A percentile compares a stretch with the other conserved stretches of the same genome.
phyloP scores from a whole-genome alignment of 2,113 vertebrate genomes.

The Gallinago jamesoni region DNA sequence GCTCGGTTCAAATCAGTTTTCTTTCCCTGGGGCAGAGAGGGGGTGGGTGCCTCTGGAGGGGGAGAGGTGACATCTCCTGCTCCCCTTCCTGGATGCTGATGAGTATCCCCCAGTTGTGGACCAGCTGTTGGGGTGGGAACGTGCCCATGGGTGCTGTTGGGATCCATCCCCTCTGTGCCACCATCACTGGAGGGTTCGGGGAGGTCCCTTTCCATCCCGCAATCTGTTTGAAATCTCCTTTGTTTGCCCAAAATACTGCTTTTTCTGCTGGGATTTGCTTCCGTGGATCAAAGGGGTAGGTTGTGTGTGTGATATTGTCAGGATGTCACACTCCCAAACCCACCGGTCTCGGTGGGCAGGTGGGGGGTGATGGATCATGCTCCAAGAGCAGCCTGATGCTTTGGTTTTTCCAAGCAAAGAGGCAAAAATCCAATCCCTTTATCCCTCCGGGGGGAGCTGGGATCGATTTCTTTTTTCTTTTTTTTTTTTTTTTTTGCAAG shows the following conservation, averaged over 20 bases:
- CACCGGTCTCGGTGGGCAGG: accelerated
- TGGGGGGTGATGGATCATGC: background rate
- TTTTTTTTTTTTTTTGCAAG: too few species aligned
- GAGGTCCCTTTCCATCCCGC: background rate
- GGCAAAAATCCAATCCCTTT: background rate
- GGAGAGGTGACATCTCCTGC: background rate
- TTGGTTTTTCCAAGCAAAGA: background rate
- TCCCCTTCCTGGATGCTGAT: background rate
- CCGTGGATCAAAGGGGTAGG: background rate
- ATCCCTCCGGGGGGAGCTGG: background rate
- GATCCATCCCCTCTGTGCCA: background rate
- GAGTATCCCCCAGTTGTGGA: accelerated
- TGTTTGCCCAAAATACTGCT: accelerated
- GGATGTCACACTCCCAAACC: accelerated
- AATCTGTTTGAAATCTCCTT: background rate
- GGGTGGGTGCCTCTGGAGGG: accelerated
- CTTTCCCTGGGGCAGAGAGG: background rate
- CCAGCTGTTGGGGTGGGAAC: accelerated
- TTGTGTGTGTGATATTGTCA: accelerated
- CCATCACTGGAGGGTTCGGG: background rate
- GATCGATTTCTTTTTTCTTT: background rate
- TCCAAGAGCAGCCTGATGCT: background rate
- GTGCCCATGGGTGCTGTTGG: accelerated
- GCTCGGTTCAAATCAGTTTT: accelerated
- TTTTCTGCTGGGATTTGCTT: background rate